Percentiles rank a stretch among this genome's conserved stretches.
Evolutionary conservation across 2,113 vertebrate species (phyloP).

Genomic region (Mystacornis crossleyi): DNA sequence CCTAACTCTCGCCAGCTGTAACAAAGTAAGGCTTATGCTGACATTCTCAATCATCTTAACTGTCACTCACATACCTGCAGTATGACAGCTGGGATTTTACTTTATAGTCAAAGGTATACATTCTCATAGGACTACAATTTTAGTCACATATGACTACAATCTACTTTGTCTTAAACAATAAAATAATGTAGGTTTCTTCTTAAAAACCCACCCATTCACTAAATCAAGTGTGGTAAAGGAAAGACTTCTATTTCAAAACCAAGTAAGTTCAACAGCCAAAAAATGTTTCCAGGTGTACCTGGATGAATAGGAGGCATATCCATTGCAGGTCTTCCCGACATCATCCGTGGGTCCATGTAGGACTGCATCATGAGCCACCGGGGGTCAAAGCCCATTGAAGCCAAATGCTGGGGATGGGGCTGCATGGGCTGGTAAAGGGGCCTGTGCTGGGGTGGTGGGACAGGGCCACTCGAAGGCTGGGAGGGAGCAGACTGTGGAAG

Average conservation of each 20-base stretch:
- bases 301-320: conserved; percentile 93
- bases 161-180: neutral
- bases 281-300: conserved; percentile 54
- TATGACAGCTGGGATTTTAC: neutral
- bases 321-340: conserved; percentile 90
- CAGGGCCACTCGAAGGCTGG: conserved; percentile 84
- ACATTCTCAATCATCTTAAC: neutral
- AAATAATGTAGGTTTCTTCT: neutral
- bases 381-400: conserved; percentile 97
- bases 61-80: neutral
- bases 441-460: conserved; percentile 88
- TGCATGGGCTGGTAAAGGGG: conserved; percentile 93
- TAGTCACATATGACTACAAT: neutral
- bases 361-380: conserved; percentile 99
- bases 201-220: neutral
- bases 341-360: conserved; percentile 98
- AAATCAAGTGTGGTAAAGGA: neutral
- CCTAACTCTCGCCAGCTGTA: neutral
- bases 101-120: neutral
- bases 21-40: neutral
- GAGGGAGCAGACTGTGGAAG: conserved; percentile 82
- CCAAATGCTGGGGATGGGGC: conserved; percentile 92
- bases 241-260: neutral
- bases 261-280: neutral
- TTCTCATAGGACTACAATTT: neutral